Base-by-base conservation (phyloP, 2,888 invertebrate species). In the Amaurobius ferox region DNA sequence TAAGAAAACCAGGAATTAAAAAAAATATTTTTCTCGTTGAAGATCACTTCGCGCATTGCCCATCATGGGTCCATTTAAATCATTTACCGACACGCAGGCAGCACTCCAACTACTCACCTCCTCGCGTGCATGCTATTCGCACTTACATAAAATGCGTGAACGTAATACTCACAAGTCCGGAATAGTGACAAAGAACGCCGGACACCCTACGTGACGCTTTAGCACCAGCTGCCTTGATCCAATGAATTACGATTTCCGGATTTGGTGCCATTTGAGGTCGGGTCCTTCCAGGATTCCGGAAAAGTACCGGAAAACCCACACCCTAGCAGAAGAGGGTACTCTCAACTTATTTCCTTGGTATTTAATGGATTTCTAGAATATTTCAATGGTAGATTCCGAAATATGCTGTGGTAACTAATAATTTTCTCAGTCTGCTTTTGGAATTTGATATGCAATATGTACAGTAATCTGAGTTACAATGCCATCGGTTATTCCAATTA, bases 291-390 rank as follows among this genome's bases (percentile, higher is more conserved):
- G 6, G n/a, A 44, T 2, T 44, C 44, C 44, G 44, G 44, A 44
- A 44, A 44, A 44, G 44, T 44, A 16, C 44, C 44, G 44, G 44
- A 44, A 44, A 44, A 44, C n/a, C 44, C 44, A 44, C 44, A 44
- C 44, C 44, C 44, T 44, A 2, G 16, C 13, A 7, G 44, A 16
- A 44, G 44, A 16, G 44, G 16, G 44, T 2, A 16, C 44, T 9
- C 44, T 44, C 44, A 44, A 44, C 44, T 44, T 16, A 44, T 44
- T 44, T 44, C 44, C 44, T 44, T 44, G 44, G 44, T 2, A 44
- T 44, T 44, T 44, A 44, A 44, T 44, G 44, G n/a, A 44, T 44
- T 44, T 44, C 44, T 44, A 35, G 35, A 7, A 7, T n/a, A n/a
- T n/a, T n/a, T n/a, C n/a, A n/a, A n/a, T n/a, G n/a, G n/a, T n/a